Percentiles rank a stretch among this genome's conserved stretches.
These are phyloP conservation scores for Gobiocypris rarus DNA, from an alignment of 2,113 vertebrate species.

Conservation along the genomic window DNA sequence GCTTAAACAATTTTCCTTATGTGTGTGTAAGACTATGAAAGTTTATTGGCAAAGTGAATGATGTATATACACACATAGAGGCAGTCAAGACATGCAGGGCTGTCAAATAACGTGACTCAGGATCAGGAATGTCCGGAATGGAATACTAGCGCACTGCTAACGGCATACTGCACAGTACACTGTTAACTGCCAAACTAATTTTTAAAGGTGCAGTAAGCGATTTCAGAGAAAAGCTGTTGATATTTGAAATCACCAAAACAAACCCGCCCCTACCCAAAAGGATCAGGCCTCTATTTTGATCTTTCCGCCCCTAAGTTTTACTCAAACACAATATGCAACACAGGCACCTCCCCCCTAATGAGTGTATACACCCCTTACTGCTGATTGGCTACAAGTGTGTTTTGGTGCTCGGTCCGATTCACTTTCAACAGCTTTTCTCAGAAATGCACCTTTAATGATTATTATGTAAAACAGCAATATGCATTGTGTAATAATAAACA, in stretches of 20 bases:
- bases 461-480: background rate
- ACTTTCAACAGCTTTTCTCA: too few relatives aligned
- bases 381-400: too few relatives aligned
- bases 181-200: background rate
- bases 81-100: slow-evolving; percentile 12
- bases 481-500: background rate
- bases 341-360: too few relatives aligned
- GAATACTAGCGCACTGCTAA: background rate
- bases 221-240: too few relatives aligned
- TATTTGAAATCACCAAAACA: too few relatives aligned
- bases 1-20: background rate
- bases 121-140: slow-evolving; percentile 4
- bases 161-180: background rate
- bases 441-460: background rate
- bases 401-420: too few relatives aligned
- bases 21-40: background rate
- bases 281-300: too few relatives aligned
- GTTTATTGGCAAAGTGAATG: background rate
- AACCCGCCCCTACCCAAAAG: too few relatives aligned
- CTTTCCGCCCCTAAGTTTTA: too few relatives aligned
- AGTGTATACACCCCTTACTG: too few relatives aligned
- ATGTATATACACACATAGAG: background rate
- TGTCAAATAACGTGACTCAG: background rate
- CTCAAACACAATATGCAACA: too few relatives aligned
- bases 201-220: background rate